Evolutionary conservation across 2,113 vertebrate genomes (phyloP).

Genomic region (Grantiella picta): DNA sequence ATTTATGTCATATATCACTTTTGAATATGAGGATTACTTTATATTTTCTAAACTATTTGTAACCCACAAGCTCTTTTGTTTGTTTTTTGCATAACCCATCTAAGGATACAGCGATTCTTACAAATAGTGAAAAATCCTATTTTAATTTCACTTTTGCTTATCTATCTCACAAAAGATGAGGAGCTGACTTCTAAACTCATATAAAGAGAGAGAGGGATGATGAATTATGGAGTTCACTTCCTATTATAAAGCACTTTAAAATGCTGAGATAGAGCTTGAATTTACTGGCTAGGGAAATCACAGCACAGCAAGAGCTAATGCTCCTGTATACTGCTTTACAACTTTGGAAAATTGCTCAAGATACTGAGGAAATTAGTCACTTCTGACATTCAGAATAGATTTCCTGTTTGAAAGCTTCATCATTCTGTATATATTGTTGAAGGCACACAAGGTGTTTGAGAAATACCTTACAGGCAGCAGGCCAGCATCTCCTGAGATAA

Average conservation of each 20-base stretch:
- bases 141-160: background rate
- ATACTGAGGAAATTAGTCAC: background rate
- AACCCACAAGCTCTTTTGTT: background rate
- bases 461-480: background rate
- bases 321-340: background rate
- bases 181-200: background rate
- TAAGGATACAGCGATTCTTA: background rate
- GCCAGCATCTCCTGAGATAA: background rate
- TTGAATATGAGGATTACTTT: background rate
- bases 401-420: background rate
- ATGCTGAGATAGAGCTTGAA: background rate
- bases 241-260: slow-evolving; percentile 15
- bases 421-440: background rate
- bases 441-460: background rate
- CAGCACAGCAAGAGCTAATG: background rate
- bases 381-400: slow-evolving; percentile 8
- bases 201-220: background rate
- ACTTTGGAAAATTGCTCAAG: background rate
- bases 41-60: background rate
- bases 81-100: background rate
- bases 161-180: background rate
- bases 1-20: background rate
- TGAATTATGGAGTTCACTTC: background rate
- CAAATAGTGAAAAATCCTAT: background rate
- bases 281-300: slow-evolving; percentile 43